phyloP scores from a whole-genome alignment of 2,888 invertebrate species.

The Carterocephalus palaemon region DNA sequence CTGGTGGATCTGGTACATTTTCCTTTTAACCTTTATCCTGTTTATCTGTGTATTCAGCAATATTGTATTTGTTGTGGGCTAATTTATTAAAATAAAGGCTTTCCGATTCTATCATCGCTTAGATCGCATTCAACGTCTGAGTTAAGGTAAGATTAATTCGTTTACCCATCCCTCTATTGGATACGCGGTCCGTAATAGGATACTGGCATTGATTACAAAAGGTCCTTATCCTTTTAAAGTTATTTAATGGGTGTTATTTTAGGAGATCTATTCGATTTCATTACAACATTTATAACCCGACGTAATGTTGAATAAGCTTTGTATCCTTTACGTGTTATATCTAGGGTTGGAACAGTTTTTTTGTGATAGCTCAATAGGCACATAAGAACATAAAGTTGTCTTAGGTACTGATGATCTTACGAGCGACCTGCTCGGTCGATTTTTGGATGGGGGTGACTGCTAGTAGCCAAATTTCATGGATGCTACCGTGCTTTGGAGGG shows the following conservation, averaged over 20 bases:
- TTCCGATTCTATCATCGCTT: conserved; percentile 16
- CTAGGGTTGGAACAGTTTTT: not conserved
- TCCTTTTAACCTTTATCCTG: conserved; percentile 38
- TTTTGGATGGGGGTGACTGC: too few species aligned
- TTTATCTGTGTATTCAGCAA: conserved; percentile 37
- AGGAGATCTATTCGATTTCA: not conserved
- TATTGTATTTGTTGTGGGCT: conserved; percentile 37
- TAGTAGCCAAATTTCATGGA: too few species aligned
- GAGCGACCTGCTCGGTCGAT: too few species aligned
- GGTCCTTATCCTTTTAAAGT: conserved; percentile 11
- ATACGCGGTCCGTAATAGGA: conserved; percentile 5
- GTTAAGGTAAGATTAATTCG: conserved; percentile 13
- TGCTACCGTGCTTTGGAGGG: too few species aligned
- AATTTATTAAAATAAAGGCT: conserved; percentile 27
- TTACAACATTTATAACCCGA: too few species aligned
- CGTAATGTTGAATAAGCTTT: too few species aligned
- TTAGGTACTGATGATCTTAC: too few species aligned
- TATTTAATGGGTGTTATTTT: conserved; percentile 6
- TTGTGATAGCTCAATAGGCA: too few species aligned
- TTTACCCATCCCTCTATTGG: conserved; percentile 13
- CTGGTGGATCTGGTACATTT: conserved; percentile 15
- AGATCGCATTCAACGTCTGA: conserved; percentile 17
- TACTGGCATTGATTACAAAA: conserved; percentile 9
- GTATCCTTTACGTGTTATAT: too few species aligned
- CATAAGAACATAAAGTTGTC: too few species aligned